phyloP scores from a whole-genome alignment of 2,888 invertebrate genomes.

The Rhimphoctona megacephalus region DNA sequence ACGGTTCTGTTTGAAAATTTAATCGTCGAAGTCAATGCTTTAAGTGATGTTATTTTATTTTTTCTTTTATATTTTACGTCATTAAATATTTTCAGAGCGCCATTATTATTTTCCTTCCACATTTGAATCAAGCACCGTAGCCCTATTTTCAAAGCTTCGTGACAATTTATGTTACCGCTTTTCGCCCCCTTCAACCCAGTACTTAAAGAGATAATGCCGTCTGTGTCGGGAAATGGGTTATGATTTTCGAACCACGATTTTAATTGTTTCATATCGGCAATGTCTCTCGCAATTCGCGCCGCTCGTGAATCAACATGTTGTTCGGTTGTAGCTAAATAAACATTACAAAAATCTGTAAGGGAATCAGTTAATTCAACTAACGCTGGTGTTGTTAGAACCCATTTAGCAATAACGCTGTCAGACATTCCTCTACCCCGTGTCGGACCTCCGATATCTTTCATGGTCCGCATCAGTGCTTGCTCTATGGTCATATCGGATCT shows the following conservation, averaged over 20 bases:
- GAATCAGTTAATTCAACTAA: constrained; percentile 71
- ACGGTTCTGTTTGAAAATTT: constrained; percentile 54
- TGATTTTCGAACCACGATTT: constrained; percentile 68
- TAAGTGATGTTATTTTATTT: constrained; percentile 20
- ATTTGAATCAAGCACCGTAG: constrained; percentile 21
- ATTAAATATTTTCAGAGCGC: constrained; percentile 27
- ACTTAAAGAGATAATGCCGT: constrained; percentile 26
- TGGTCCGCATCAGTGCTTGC: constrained; percentile 7
- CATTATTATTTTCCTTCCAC: constrained; percentile 12
- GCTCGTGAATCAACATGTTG: constrained; percentile 75
- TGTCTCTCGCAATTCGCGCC: constrained; percentile 71
- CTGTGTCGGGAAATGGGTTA: constrained; percentile 13
- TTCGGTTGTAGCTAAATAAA: constrained; percentile 69
- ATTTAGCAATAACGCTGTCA: constrained; percentile 14
- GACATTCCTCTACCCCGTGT: constrained; percentile 31
- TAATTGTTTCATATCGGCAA: constrained; percentile 70
- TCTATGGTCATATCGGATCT: constrained; percentile 31
- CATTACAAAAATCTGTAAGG: constrained; percentile 70
- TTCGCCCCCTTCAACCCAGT: constrained; percentile 7
- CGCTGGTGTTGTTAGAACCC: constrained; percentile 40
- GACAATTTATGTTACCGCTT: constrained; percentile 26
- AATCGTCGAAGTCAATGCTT: constrained; percentile 31
- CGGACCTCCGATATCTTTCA: constrained; percentile 22
- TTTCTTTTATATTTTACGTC: constrained; percentile 38
- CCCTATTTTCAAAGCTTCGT: constrained; percentile 28